These are phyloP conservation scores for Sterrhoptilus dennistouni DNA, from an alignment of 2,113 vertebrate species.

Conservation along the genomic window DNA sequence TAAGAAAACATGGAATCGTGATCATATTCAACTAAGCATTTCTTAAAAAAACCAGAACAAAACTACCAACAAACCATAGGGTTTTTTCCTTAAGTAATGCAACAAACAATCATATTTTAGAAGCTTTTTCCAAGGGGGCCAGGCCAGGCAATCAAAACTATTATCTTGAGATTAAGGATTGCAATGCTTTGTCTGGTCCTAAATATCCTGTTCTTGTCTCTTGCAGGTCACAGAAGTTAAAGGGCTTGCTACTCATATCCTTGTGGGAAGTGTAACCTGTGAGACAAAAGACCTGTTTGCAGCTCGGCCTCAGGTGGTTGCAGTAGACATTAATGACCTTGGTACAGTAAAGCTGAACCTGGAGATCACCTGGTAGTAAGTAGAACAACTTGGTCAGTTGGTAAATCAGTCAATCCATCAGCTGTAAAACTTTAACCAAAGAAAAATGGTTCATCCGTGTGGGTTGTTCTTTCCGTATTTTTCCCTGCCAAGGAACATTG, in stretches of 20 bases:
- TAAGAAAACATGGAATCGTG: background rate
- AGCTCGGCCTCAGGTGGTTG: conserved; percentile 93
- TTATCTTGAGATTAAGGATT: background rate
- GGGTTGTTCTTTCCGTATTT: background rate
- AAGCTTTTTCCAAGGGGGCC: background rate
- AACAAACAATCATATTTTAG: background rate
- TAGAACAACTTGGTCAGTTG: background rate
- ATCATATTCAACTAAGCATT: background rate
- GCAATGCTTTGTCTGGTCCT: background rate
- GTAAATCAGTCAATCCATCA: too few species aligned
- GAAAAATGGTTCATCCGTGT: rapidly evolving
- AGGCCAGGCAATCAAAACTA: background rate
- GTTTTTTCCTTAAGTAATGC: background rate
- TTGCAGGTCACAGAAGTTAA: conserved; percentile 93
- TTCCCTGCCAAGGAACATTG: background rate
- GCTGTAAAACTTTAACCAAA: background rate
- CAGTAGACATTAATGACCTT: conserved; percentile 96
- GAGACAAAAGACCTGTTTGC: conserved; percentile 98
- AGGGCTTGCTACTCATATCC: conserved; percentile 90
- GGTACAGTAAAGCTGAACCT: conserved; percentile 97
- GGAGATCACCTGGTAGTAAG: conserved; percentile 98
- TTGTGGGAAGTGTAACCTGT: conserved; percentile 96
- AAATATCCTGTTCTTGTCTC: background rate
- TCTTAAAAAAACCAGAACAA: background rate
- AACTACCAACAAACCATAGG: background rate